Evolutionary conservation across 2,888 invertebrate genomes (phyloP).

Genomic region (Apodemia mormo): DNA sequence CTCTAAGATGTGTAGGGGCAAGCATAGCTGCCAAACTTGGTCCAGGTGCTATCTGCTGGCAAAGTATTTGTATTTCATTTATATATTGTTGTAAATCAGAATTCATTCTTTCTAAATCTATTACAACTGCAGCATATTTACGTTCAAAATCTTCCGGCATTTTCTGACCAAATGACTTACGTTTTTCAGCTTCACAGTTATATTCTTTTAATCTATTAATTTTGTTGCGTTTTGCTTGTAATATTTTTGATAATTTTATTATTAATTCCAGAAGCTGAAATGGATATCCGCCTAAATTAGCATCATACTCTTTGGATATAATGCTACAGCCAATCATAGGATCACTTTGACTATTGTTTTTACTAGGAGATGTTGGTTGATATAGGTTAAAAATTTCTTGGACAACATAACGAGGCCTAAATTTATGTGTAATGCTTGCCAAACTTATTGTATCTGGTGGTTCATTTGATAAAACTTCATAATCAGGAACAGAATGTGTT

Average conservation of each 20-base stretch:
- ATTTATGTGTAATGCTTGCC: constrained; percentile 90
- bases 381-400: constrained; percentile 79
- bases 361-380: constrained; percentile 56
- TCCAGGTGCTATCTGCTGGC: constrained; percentile 93
- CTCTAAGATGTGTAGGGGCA: constrained; percentile 92
- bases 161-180: constrained; percentile 89
- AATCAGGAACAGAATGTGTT: constrained; percentile 97
- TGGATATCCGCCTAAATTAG: constrained; percentile 90
- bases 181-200: constrained; percentile 95
- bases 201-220: constrained; percentile 90
- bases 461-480: constrained; percentile 96
- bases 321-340: constrained; percentile 84
- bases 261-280: constrained; percentile 92
- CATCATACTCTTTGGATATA: constrained; percentile 67
- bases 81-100: constrained; percentile 92
- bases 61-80: constrained; percentile 91
- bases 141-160: constrained; percentile 94
- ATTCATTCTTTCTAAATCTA: constrained; percentile 95
- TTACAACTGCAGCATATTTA: constrained; percentile 92
- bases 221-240: constrained; percentile 90
- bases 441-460: constrained; percentile 94
- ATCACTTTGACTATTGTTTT: constrained; percentile 82
- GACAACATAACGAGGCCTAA: constrained; percentile 85
- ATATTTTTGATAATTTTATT: constrained; percentile 92
- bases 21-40: constrained; percentile 93